phyloP scores from a whole-genome alignment of 2,888 invertebrate species.

The Agrochola litura region DNA sequence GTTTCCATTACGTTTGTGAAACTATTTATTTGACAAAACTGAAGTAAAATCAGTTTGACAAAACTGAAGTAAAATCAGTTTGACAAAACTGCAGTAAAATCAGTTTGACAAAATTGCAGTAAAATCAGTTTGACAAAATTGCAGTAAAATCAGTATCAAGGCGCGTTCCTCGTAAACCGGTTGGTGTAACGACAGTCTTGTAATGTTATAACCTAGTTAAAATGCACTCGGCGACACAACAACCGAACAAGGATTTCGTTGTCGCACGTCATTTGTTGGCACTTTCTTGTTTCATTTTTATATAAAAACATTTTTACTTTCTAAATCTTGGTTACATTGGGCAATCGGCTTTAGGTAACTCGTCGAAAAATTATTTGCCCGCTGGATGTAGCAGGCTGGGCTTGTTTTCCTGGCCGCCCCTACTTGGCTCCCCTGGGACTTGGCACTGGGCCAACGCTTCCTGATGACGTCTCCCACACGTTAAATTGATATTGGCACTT shows the following conservation, averaged over 20 bases:
- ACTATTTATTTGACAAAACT: slow-evolving; percentile 22
- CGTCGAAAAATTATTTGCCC: slow-evolving; percentile 68
- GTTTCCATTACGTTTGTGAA: background rate
- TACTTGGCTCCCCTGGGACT: slow-evolving; percentile 76
- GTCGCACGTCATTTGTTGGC: slow-evolving; percentile 25
- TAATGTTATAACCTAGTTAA: slow-evolving; percentile 57
- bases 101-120: too few relatives aligned
- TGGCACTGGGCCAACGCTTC: slow-evolving; percentile 78
- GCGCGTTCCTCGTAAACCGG: slow-evolving; percentile 46
- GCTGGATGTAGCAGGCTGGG: slow-evolving; percentile 70
- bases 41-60: slow-evolving; percentile 31
- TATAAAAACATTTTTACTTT: slow-evolving; percentile 32
- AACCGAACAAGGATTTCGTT: slow-evolving; percentile 42
- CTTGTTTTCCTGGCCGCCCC: slow-evolving; percentile 74
- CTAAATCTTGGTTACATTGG: slow-evolving; percentile 39
- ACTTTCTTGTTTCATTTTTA: slow-evolving; percentile 46
- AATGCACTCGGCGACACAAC: slow-evolving; percentile 43
- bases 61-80: too few relatives aligned
- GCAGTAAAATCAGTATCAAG: slow-evolving; percentile 35
- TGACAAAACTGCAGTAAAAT: too few relatives aligned
- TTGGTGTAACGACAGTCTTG: slow-evolving; percentile 53
- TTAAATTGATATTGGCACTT: slow-evolving; percentile 87
- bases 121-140: slow-evolving; percentile 19
- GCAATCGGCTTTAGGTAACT: slow-evolving; percentile 64
- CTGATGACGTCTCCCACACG: slow-evolving; percentile 83